Conservation (phyloP, 2,113 vertebrate species). For the Danio rerio region DNA sequence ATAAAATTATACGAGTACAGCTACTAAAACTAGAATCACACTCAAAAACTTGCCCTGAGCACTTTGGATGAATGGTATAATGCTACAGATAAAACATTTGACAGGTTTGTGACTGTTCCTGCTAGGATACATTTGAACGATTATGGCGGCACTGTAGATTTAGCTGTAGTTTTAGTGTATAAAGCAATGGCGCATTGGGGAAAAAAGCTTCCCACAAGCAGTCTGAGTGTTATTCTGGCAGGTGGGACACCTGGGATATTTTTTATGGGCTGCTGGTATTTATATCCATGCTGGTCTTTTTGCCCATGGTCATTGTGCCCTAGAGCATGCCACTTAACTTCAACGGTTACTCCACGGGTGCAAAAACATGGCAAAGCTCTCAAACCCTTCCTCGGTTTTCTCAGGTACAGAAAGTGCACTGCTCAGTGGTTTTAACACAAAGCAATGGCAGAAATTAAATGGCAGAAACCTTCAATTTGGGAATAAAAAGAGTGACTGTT, state of each 20-base stretch:
- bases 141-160: neutral
- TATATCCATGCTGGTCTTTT: slow-evolving; percentile 9
- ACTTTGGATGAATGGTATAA: neutral
- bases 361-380: slow-evolving; percentile 15
- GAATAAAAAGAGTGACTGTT: neutral
- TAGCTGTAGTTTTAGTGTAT: slow-evolving; percentile 12
- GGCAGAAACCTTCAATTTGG: neutral
- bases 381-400: slow-evolving; percentile 15
- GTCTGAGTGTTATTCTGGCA: neutral
- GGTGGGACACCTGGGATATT: slow-evolving; percentile 24
- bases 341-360: slow-evolving; percentile 10
- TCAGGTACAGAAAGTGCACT: neutral
- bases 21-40: neutral
- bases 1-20: neutral
- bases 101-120: slow-evolving; percentile 23
- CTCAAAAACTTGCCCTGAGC: neutral
- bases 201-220: neutral
- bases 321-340: slow-evolving; percentile 34
- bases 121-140: slow-evolving; percentile 12
- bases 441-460: neutral
- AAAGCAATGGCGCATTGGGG: neutral
- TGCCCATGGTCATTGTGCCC: slow-evolving; percentile 40
- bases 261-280: slow-evolving; percentile 21
- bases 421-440: neutral
- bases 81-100: neutral